phyloP scores from a whole-genome alignment of 2,888 invertebrate species.

The Cancer borealis region DNA sequence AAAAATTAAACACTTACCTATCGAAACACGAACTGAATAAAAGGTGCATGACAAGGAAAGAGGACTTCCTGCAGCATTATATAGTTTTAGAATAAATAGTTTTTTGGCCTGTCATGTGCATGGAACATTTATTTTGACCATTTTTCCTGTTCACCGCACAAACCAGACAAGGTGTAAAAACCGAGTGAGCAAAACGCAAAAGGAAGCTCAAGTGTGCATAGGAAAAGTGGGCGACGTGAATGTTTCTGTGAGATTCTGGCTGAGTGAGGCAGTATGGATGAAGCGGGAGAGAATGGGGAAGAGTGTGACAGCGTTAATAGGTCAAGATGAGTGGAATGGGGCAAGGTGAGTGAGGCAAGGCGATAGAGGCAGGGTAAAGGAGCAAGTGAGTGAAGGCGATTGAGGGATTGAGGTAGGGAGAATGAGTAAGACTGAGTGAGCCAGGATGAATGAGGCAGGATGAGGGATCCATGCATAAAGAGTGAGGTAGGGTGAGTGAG shows the following conservation, averaged over 20 bases:
- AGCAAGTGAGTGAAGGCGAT: not conserved
- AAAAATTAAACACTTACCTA: not conserved
- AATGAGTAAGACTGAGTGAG: not conserved
- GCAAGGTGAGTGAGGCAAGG: not conserved
- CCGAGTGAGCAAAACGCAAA: not conserved
- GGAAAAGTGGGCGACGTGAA: conserved; percentile 3
- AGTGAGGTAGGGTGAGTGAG: not conserved
- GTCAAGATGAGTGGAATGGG: not conserved
- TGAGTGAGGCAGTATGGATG: not conserved
- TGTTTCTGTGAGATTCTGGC: not conserved
- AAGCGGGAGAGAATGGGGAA: not conserved
- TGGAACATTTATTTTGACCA: not conserved
- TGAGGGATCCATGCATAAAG: no score
- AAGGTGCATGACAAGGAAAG: not conserved
- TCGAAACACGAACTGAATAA: not conserved
- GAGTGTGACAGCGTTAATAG: not conserved
- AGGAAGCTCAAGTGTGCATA: not conserved
- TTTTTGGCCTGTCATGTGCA: not conserved
- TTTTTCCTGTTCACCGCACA: not conserved
- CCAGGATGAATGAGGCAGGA: not conserved
- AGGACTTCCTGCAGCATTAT: not conserved
- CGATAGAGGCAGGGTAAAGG: not conserved
- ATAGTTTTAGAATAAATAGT: not conserved
- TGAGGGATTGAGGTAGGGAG: not conserved
- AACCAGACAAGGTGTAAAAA: not conserved